Evolutionary conservation across 2,888 invertebrate genomes (phyloP), one percentile per base, ranked within the genome.

Genomic region (Drepanosiphum platanoidis): DNA sequence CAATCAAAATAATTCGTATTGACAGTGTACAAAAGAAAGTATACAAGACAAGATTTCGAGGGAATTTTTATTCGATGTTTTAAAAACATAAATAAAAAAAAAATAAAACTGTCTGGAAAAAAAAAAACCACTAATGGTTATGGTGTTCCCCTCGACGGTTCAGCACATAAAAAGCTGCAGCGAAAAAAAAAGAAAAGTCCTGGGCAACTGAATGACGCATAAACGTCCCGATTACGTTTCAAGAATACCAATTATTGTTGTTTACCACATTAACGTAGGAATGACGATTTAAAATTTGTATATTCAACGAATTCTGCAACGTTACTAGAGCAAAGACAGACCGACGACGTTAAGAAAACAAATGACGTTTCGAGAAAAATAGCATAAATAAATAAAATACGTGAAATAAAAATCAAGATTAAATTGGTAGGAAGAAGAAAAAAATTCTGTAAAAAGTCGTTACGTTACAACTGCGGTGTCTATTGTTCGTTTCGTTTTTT

Each of bases 231-330:
- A 82, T 81, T 82, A 72, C 71, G 71, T 81, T 81, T 81, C 36
- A 36, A 81, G 70, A 81, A 81, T 81, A 58, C 36, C 80, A 81
- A 81, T 81, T 81, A 81, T 80, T 39, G 36, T 36, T 81, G 30
- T 71, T 81, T 13, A 70, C 30, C 36, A 70, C 36, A 81, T 81
- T 58, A 70, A 70, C 36, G 36, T 36, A 70, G 36, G 27, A 58
- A 81, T 70, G 32, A 22, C 1, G 22, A 80, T 18, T 80, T 80
- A 15, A 39, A 58, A 32, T 36, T 15, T 30, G 5, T n/a, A 27
- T 58, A 22, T 39, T 36, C 36, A 68, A 9, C 22, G 66, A 78
- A 42, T 22, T 32, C 13, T n/a, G 32, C 9, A 46, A 3, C 32
- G 32, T 52, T 46, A 32, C 22, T 1, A 15, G 15, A 15, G 15